Evolutionary conservation across 2,888 invertebrate species (phyloP), one percentile per base, ranked within the genome.

Genomic region (Operophtera brumata): DNA sequence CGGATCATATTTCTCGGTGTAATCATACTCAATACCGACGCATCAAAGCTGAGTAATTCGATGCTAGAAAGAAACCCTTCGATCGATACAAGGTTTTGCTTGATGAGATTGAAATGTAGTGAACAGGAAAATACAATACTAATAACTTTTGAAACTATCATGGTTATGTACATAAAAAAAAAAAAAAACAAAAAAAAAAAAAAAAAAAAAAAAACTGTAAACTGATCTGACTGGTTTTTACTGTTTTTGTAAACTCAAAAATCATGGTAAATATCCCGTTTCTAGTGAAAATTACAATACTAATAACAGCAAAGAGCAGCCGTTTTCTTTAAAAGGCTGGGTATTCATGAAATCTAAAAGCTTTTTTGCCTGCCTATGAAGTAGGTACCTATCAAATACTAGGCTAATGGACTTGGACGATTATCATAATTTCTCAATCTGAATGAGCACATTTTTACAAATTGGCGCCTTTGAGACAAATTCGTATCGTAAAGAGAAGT

Each of bases 1-100:
- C 78, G 57, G 67, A 65, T 82, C 75, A 59, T 70, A 64, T 83
- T 79, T 73, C 80, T 70, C 61, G 52, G 59, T 67, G 63, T 69
- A 70, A 71, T 71, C 66, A 61, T 66, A 64, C 64, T 66, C 67
- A 61, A 67, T 68, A 69, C 68, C 72, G 67, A 70, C 67, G 71
- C 71, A 73, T 75, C 67, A 67, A 65, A 68, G 69, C 64, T 64
- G 61, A 62, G 75, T 77, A 75, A 78, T 71, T 61, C 65, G 70
- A 71, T 61, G 58, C 67, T 54, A 57, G 59, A 58, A 66, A 66
- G 59, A 58, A 66, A 66, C 62, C 64, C 54, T 65, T 61, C 62
- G 58, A 69, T 66, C 60, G 57, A 64, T 39, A 48, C 28, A 52
- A 35, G 51, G 51, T 35, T 48, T 44, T 42, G 42, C 37, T 48